These are phyloP conservation scores for Thymelicus lineola DNA, from an alignment of 2,888 invertebrate species.

Conservation along the genomic window DNA sequence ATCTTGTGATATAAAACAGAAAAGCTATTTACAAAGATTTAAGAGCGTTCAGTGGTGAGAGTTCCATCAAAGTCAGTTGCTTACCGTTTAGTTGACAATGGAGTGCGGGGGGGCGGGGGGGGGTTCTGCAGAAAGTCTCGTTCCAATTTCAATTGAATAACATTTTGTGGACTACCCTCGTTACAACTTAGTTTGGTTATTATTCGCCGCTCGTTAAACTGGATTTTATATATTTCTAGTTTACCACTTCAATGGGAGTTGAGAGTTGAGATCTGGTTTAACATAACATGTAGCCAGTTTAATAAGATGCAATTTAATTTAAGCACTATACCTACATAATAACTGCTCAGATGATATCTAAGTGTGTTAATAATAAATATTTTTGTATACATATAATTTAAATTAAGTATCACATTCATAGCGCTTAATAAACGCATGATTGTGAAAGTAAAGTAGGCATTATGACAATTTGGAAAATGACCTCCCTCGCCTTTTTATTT, in stretches of 20 bases:
- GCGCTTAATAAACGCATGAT: too few species aligned
- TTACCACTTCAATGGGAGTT: not conserved
- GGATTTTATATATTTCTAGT: conserved; percentile 28
- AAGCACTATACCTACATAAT: not conserved
- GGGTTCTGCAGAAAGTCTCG: not conserved
- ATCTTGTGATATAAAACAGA: not conserved
- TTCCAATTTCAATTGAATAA: conserved; percentile 3
- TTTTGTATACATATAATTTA: too few species aligned
- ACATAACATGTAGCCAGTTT: not conserved
- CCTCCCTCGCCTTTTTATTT: too few species aligned
- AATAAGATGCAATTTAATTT: not conserved
- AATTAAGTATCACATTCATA: too few species aligned
- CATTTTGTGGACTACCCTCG: conserved; percentile 27
- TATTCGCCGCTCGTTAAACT: conserved; percentile 27
- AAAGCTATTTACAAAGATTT: not conserved
- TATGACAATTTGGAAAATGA: too few species aligned
- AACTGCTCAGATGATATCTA: too few species aligned
- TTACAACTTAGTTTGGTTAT: conserved; percentile 25
- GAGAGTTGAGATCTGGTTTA: not conserved
- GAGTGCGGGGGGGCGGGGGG: not conserved
- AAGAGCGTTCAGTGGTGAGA: not conserved
- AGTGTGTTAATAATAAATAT: too few species aligned
- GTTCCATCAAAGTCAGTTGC: not conserved
- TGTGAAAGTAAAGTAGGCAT: too few species aligned
- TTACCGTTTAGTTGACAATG: conserved; percentile 12